Percentiles rank a stretch among this genome's conserved stretches.
phyloP scores from a whole-genome alignment of 2,113 vertebrate genomes.

The Atlantisia rogersi region DNA sequence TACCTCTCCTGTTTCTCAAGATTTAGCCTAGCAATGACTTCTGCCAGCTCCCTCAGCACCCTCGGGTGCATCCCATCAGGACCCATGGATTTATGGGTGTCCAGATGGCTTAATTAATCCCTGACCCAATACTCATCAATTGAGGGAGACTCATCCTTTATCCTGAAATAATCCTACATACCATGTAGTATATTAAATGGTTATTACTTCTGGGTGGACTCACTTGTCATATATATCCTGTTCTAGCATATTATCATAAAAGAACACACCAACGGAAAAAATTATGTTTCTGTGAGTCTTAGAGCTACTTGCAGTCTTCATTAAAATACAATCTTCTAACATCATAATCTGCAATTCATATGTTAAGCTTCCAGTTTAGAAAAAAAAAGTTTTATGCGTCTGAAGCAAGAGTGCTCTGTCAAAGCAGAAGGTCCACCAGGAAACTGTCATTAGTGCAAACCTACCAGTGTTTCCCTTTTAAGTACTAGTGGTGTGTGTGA shows the following conservation, averaged over 20 bases:
- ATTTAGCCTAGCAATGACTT: no score
- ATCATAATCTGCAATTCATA: neutral
- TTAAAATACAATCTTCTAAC: accelerated
- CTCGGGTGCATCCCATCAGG: no score
- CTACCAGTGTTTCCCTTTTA: neutral
- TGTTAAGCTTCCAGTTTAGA: neutral
- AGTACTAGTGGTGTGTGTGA: neutral
- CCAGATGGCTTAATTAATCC: no score
- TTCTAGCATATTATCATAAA: neutral
- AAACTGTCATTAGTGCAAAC: neutral
- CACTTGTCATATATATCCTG: neutral
- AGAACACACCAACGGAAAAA: neutral
- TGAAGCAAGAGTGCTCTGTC: neutral
- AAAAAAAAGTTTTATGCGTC: neutral
- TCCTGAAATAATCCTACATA: neutral
- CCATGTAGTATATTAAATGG: neutral
- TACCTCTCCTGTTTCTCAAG: no score
- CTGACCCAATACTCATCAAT: no score
- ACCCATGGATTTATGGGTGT: no score
- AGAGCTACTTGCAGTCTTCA: neutral
- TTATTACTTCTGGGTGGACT: neutral
- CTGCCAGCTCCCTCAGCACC: no score
- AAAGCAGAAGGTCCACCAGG: neutral
- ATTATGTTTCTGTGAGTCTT: neutral
- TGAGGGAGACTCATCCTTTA: no score